Base-by-base conservation (phyloP, 2,797 vertebrate genomes). In the Danio aesculapii region DNA sequence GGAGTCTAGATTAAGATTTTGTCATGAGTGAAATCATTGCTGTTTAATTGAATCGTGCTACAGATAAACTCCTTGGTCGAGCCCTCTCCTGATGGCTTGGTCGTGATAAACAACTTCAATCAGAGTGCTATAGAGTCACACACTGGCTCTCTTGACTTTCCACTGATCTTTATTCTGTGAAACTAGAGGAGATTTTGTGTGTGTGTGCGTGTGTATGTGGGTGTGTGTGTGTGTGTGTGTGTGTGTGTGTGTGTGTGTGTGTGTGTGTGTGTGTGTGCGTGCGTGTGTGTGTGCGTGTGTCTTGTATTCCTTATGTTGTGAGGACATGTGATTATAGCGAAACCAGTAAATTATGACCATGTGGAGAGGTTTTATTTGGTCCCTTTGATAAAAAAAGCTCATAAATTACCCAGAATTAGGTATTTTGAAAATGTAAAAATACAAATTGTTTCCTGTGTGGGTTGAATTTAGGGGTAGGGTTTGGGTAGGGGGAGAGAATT, bases 1-100 rank as follows among this genome's bases (percentile, higher is more conserved):
- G 92, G 84, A 88, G 91, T 89, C 88, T 90, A 92, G 90, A 93
- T 93, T 92, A 91, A 90, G 92, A 92, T 93, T 93, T 91, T 91
- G 91, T 92, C 91, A 88, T 91, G 88, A 90, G 86, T 84, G 86
- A 90, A 92, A 92, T 93, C 88, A 85, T 90, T 86, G 84, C 89
- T 88, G 88, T 92, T 93, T 92, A 91, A 87, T 92, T 92, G 91
- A 87, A 92, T 92, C 91, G 88, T 82, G 77, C 81, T 67, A 83
- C 63, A 88, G 91, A 93, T 93, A 92, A 89, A 92, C 85, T 87
- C 84, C 87, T 88, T 82, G 84, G 87, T 87, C 81, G 82, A 87
- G 84, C 83, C 85, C 85, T 79, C 86, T 86, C 81, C 84, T 47
- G 84, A 87, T 91, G 88, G 84, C 87, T 90, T 81, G 57, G 58